phyloP scores from a whole-genome alignment of 1,140 invertebrate species.

The Liolophura sinensis region DNA sequence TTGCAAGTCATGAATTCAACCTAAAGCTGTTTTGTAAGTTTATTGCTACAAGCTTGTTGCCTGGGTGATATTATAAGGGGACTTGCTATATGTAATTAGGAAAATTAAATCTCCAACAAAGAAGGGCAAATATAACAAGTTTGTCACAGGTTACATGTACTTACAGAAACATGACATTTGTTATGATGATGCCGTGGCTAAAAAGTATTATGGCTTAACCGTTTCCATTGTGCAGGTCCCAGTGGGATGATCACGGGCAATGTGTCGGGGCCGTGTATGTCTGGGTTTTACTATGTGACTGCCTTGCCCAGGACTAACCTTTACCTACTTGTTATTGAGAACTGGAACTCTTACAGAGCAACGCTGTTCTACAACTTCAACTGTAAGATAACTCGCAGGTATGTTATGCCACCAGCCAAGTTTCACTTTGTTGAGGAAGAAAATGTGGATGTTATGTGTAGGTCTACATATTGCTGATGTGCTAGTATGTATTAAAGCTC shows the following conservation, averaged over 20 bases:
- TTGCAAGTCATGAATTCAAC: too few relatives aligned
- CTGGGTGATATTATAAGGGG: too few relatives aligned
- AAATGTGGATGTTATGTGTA: too few relatives aligned
- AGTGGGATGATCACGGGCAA: conserved; percentile 61
- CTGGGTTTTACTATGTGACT: conserved; percentile 61
- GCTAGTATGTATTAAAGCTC: too few relatives aligned
- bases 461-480: too few relatives aligned
- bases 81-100: too few relatives aligned
- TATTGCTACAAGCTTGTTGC: too few relatives aligned
- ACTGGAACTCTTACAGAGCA: conserved; percentile 52
- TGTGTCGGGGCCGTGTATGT: conserved; percentile 61
- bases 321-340: conserved; percentile 60
- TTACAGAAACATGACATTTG: neutral
- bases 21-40: too few relatives aligned
- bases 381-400: conserved; percentile 59
- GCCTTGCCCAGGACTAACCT: conserved; percentile 59
- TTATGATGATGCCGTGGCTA: neutral
- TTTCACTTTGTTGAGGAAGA: too few relatives aligned
- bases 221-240: conserved; percentile 36
- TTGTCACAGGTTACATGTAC: too few relatives aligned
- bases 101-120: too few relatives aligned
- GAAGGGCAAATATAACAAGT: too few relatives aligned
- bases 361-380: conserved; percentile 60
- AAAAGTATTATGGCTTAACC: neutral
- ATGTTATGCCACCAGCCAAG: conserved; percentile 1